Conservation (phyloP, 2,888 invertebrate species). For the Lasioglossum pauxillum region DNA sequence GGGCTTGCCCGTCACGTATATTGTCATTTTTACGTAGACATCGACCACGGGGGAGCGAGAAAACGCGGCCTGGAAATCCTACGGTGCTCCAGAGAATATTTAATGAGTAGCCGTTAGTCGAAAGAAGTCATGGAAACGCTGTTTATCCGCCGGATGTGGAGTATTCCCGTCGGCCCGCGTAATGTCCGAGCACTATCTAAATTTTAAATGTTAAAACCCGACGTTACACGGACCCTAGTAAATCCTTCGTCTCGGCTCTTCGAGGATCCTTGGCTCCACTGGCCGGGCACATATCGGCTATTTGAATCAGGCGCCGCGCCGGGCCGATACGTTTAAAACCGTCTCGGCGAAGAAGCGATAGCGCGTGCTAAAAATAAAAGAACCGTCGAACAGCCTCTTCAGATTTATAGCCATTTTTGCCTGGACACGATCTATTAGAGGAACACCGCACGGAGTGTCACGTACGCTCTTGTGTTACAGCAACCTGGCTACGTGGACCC, state of each 20-base stretch:
- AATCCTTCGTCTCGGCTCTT: slow-evolving; percentile 42
- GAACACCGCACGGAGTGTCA: not conserved
- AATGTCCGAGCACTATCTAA: slow-evolving; percentile 61
- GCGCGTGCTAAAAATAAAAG: slow-evolving; percentile 55
- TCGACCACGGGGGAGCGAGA: slow-evolving; percentile 11
- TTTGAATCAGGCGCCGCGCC: slow-evolving; percentile 21
- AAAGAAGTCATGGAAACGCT: slow-evolving; percentile 29
- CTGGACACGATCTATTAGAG: slow-evolving; percentile 28
- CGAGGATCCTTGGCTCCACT: slow-evolving; percentile 11
- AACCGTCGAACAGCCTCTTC: slow-evolving; percentile 38
- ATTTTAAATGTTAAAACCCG: slow-evolving; percentile 68
- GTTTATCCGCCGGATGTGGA: slow-evolving; percentile 59
- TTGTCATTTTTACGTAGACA: slow-evolving; percentile 44
- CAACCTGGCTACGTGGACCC: not conserved
- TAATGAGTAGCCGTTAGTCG: slow-evolving; percentile 52
- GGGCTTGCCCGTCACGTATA: slow-evolving; percentile 38
- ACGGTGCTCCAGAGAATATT: slow-evolving; percentile 58
- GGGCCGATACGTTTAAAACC: slow-evolving; percentile 42
- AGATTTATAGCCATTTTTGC: slow-evolving; percentile 54
- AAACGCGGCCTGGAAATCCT: slow-evolving; percentile 55
- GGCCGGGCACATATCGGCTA: slow-evolving; percentile 41
- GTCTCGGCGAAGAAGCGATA: slow-evolving; percentile 41
- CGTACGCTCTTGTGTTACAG: not conserved
- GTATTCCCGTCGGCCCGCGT: slow-evolving; percentile 41
- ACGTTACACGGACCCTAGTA: slow-evolving; percentile 37